These are phyloP conservation scores for Montipora efflorescens DNA, from an alignment of 64 coral and sea anemone species.

Conservation along the genomic window DNA sequence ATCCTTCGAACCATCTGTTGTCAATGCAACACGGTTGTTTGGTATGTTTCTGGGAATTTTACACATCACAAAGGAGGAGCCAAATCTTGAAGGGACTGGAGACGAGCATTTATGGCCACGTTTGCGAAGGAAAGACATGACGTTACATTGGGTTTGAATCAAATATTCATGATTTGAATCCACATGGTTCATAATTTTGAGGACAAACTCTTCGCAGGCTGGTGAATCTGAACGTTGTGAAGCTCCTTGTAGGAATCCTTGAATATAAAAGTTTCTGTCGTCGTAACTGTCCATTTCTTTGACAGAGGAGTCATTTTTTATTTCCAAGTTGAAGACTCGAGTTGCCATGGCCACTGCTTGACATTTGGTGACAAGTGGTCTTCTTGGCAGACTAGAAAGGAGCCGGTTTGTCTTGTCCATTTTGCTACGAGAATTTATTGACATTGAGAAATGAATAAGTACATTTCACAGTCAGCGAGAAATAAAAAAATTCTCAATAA, in stretches of 20 bases:
- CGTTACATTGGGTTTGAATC: slow-evolving; percentile 19
- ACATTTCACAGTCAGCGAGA: too few relatives aligned
- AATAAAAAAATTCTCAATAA: too few relatives aligned
- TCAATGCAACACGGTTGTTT: background rate
- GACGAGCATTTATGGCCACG: slow-evolving; percentile 1
- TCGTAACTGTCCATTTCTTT: slow-evolving; percentile 67
- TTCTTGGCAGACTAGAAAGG: background rate
- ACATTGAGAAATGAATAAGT: background rate
- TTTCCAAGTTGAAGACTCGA: slow-evolving; percentile 48
- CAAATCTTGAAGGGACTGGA: slow-evolving; percentile 3
- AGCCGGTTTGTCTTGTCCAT: background rate
- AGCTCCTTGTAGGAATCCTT: background rate
- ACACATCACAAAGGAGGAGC: slow-evolving; percentile 5
- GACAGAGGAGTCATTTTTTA: slow-evolving; percentile 13
- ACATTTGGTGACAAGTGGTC: slow-evolving; percentile 26
- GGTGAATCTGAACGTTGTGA: background rate
- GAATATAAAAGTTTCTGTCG: slow-evolving; percentile 55
- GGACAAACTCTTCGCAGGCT: slow-evolving; percentile 12
- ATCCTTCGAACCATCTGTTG: background rate
- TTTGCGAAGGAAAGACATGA: slow-evolving; percentile 55
- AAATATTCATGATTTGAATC: slow-evolving; percentile 43
- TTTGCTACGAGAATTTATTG: background rate
- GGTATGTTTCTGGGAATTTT: background rate
- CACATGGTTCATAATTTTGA: slow-evolving; percentile 66
- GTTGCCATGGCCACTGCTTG: slow-evolving; percentile 54